Conservation (phyloP, 2,113 vertebrate genomes). For the Scartelaos histophorus region DNA sequence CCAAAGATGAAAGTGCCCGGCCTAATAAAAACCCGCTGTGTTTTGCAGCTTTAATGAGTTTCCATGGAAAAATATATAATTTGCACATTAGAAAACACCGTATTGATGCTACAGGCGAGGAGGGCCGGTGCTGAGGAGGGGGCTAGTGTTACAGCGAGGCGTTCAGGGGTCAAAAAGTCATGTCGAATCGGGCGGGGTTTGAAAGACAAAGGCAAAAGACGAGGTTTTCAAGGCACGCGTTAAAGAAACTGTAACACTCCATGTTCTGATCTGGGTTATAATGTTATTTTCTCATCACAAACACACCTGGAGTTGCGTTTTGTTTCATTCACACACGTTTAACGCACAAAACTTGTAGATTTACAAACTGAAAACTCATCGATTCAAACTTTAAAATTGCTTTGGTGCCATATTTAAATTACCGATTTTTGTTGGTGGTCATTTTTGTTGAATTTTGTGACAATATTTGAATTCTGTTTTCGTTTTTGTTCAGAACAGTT, state of each 20-base stretch:
- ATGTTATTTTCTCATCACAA: too few species aligned
- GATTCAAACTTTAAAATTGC: too few species aligned
- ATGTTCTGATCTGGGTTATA: too few species aligned
- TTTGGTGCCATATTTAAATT: too few species aligned
- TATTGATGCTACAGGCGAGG: slow-evolving; percentile 24
- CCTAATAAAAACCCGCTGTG: slow-evolving; percentile 52
- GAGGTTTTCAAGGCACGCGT: neutral
- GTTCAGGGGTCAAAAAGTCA: neutral
- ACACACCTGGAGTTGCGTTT: too few species aligned
- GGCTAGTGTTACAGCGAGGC: neutral
- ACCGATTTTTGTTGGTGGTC: too few species aligned
- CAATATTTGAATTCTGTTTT: too few species aligned
- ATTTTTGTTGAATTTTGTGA: too few species aligned
- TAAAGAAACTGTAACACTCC: neutral
- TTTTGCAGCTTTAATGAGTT: slow-evolving; percentile 38
- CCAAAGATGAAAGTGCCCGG: slow-evolving; percentile 47
- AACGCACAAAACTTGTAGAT: too few species aligned
- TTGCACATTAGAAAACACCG: slow-evolving; percentile 32
- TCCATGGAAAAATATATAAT: slow-evolving; percentile 28
- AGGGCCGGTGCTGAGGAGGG: slow-evolving; percentile 31
- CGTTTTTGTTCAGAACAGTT: too few species aligned
- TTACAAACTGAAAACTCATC: too few species aligned
- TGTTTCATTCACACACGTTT: too few species aligned
- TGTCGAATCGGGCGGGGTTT: neutral
- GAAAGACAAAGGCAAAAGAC: neutral